A percentile compares a stretch with the other conserved stretches of the same genome.
Evolutionary conservation across 2,113 vertebrate species (phyloP).

Genomic region (Hippopotamus amphibius): DNA sequence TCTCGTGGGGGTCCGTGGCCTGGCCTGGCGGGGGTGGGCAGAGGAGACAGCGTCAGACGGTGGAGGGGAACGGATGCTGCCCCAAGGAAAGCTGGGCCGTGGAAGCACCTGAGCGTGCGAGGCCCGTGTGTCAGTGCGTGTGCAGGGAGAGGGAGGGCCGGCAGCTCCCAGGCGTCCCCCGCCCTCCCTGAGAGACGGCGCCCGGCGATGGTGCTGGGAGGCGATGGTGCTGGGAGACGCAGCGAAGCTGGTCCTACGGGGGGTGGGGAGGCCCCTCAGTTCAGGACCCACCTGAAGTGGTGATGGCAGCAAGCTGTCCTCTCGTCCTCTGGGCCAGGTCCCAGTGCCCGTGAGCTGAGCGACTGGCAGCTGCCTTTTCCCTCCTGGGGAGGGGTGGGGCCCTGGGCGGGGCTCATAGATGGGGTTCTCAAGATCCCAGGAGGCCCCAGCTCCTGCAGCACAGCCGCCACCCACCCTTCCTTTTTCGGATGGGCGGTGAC

Average conservation of each 20-base stretch:
- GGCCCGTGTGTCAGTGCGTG: background rate
- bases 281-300: constrained; percentile 66
- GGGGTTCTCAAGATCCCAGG: constrained; percentile 32
- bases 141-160: background rate
- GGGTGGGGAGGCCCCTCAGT: background rate
- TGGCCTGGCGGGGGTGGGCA: background rate
- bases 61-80: no score
- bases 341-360: background rate
- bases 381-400: constrained; percentile 65
- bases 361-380: constrained; percentile 55
- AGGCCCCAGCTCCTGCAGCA: constrained; percentile 11
- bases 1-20: constrained; percentile 86
- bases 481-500: constrained; percentile 28
- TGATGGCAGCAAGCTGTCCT: background rate
- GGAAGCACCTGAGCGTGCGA: background rate
- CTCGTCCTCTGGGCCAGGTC: background rate
- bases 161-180: background rate
- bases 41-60: background rate
- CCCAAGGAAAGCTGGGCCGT: background rate
- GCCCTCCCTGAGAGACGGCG: background rate
- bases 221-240: background rate
- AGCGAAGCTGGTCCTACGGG: background rate
- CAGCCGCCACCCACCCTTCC: background rate
- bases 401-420: constrained; percentile 50
- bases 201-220: background rate